phyloP scores from a whole-genome alignment of 1,140 invertebrate genomes.

The Calosoma granatense region DNA sequence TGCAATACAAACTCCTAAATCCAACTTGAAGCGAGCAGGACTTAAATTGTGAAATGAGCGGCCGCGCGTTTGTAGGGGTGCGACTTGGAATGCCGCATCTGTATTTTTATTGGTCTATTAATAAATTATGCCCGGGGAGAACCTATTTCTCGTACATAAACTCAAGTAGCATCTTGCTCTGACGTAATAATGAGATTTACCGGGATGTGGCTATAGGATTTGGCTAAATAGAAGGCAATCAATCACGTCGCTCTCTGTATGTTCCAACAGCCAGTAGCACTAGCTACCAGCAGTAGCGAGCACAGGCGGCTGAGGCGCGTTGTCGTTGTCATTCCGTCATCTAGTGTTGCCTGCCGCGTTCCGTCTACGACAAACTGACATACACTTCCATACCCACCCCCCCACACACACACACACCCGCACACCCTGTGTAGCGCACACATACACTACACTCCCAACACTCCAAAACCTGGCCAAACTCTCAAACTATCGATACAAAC shows the following conservation, averaged over 20 bases:
- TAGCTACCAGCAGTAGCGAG: too few relatives aligned
- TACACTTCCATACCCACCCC: too few relatives aligned
- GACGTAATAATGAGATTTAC: conserved; percentile 36
- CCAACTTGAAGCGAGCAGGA: too few relatives aligned
- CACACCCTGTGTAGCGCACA: background rate
- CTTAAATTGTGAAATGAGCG: too few relatives aligned
- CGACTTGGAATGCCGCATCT: background rate
- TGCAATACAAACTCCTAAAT: background rate
- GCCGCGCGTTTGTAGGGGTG: too few relatives aligned
- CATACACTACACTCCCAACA: too few relatives aligned
- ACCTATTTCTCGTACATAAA: conserved; percentile 35
- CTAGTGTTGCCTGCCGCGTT: background rate
- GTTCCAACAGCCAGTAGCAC: too few relatives aligned
- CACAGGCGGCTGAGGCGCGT: background rate
- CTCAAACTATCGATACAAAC: too few relatives aligned
- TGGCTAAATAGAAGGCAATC: conserved; percentile 34
- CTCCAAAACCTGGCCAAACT: too few relatives aligned
- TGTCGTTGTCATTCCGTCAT: background rate
- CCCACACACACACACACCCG: too few relatives aligned
- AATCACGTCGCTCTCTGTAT: conserved; percentile 22
- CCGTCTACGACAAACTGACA: too few relatives aligned
- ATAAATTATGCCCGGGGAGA: conserved; percentile 35
- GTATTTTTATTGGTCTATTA: conserved; percentile 36
- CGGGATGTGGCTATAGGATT: conserved; percentile 35
- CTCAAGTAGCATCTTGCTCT: conserved; percentile 35